phyloP scores from a whole-genome alignment of 2,797 vertebrate species.

The Megaceryle alcyon region DNA sequence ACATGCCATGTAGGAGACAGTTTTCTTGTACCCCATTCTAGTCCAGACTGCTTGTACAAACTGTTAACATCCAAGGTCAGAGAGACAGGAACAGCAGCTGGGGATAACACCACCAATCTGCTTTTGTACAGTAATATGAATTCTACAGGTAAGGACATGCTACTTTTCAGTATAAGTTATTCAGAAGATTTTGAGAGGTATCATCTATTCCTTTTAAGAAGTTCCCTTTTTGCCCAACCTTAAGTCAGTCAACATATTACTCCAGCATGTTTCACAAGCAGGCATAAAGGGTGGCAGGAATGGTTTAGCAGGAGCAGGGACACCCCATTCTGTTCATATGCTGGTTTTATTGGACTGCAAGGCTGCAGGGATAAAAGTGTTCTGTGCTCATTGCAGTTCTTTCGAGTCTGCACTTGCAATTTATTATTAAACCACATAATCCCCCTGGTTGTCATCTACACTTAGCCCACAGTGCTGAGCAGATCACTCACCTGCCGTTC shows the following conservation, averaged over 20 bases:
- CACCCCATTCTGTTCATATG: not conserved
- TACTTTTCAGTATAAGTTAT: not conserved
- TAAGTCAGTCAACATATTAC: not conserved
- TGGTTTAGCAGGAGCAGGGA: not conserved
- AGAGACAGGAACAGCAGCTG: not conserved
- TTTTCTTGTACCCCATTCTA: not conserved
- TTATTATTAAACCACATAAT: not conserved
- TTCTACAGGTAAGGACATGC: not conserved
- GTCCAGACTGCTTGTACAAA: not conserved
- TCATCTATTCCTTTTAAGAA: not conserved
- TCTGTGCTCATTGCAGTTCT: not conserved
- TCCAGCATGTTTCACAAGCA: not conserved
- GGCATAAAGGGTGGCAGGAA: not conserved
- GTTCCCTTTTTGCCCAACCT: not conserved
- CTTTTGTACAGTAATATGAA: not conserved
- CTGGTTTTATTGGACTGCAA: not conserved
- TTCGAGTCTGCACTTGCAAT: not conserved
- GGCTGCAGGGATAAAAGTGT: not conserved
- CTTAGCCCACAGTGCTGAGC: not conserved
- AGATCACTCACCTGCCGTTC: conserved; percentile 88
- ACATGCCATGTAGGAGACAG: fast-evolving
- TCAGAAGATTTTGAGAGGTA: not conserved
- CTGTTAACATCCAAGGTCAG: not conserved
- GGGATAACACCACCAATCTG: not conserved
- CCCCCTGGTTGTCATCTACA: not conserved